Conservation (phyloP, 2,888 invertebrate species). For the Carcina quercana region DNA sequence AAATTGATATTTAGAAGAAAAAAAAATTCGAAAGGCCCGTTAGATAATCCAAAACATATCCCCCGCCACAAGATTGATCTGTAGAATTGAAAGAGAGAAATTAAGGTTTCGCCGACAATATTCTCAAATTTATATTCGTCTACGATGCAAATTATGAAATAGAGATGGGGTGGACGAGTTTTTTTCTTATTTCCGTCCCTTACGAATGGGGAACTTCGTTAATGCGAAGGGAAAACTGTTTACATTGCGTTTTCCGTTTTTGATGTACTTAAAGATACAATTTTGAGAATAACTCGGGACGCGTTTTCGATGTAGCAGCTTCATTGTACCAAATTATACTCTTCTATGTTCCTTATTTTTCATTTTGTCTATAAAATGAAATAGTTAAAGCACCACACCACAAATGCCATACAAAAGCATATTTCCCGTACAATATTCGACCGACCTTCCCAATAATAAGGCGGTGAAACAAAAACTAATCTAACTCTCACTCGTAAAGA, state of each 20-base stretch:
- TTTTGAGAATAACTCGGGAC: too few relatives aligned
- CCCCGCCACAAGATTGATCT: constrained; percentile 42
- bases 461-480: constrained; percentile 57
- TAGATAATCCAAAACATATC: neutral
- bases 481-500: constrained; percentile 61
- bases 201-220: constrained; percentile 64
- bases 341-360: too few relatives aligned
- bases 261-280: constrained; percentile 16
- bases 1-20: too few relatives aligned
- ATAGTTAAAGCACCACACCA: neutral
- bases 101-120: constrained; percentile 60
- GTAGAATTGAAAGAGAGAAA: constrained; percentile 50
- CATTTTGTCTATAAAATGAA: neutral
- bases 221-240: constrained; percentile 47
- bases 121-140: constrained; percentile 70
- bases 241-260: constrained; percentile 37
- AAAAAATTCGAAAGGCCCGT: too few relatives aligned
- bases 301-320: too few relatives aligned
- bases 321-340: too few relatives aligned
- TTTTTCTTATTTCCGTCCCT: constrained; percentile 46
- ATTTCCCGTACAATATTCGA: constrained; percentile 1
- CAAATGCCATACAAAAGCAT: neutral
- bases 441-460: constrained; percentile 51
- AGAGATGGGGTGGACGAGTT: constrained; percentile 44
- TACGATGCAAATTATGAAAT: constrained; percentile 71